Conservation (phyloP, 2,888 invertebrate species). For the Uloborus plumipes region DNA sequence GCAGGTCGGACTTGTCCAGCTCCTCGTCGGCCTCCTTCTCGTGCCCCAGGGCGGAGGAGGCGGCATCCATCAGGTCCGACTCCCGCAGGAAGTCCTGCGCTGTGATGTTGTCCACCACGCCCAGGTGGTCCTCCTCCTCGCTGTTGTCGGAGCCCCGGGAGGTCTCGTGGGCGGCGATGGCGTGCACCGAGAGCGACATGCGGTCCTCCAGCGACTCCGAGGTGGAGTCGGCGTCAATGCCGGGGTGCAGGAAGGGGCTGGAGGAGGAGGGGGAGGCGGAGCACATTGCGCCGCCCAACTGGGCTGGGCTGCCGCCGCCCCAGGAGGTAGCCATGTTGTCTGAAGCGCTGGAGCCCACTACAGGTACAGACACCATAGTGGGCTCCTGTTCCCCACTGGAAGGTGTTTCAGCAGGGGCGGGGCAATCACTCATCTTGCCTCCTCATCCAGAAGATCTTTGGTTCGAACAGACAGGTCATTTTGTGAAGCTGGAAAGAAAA, state of each 20-base stretch:
- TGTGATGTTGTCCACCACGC: constrained; percentile 53
- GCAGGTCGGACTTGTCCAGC: constrained; percentile 30
- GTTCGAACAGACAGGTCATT: constrained; percentile 23
- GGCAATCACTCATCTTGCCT: constrained; percentile 57
- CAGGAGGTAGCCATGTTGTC: constrained; percentile 59
- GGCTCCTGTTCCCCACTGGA: constrained; percentile 62
- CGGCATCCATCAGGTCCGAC: constrained; percentile 53
- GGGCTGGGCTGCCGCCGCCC: constrained; percentile 37
- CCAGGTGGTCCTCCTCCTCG: constrained; percentile 55
- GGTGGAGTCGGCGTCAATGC: constrained; percentile 50
- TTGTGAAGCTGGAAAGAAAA: neutral
- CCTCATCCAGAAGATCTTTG: constrained; percentile 34
- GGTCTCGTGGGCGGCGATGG: constrained; percentile 44
- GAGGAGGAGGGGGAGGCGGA: constrained; percentile 24
- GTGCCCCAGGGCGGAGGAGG: constrained; percentile 46
- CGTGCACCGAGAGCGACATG: constrained; percentile 50
- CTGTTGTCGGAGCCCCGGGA: constrained; percentile 36
- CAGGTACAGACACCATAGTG: constrained; percentile 62
- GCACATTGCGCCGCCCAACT: constrained; percentile 27
- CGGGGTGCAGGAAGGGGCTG: constrained; percentile 37
- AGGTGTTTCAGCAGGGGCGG: constrained; percentile 41
- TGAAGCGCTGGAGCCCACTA: constrained; percentile 61
- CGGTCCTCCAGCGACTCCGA: constrained; percentile 42
- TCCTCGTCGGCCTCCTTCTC: constrained; percentile 33
- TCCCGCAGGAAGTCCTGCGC: constrained; percentile 58